Conservation (phyloP, 2,797 vertebrate species). For the Synaphobranchus kaupii region DNA sequence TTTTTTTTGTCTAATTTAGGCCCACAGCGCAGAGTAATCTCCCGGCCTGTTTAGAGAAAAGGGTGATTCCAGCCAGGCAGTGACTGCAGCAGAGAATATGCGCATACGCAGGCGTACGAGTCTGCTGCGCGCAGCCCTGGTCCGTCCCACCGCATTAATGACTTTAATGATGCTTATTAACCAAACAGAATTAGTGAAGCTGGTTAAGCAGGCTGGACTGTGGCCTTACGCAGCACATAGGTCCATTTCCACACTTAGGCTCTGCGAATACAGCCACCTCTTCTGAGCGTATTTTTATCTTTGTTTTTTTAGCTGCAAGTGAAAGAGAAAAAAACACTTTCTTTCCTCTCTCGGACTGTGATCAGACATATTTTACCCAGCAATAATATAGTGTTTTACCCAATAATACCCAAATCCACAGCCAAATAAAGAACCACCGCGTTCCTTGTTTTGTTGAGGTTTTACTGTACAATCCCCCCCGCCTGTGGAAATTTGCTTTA, state of each 20-base stretch:
- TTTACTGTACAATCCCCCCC: neutral
- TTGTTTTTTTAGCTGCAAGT: neutral
- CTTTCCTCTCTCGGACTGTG: neutral
- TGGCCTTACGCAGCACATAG: no score
- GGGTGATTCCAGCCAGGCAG: neutral
- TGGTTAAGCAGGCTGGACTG: constrained; percentile 3
- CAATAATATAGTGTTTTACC: neutral
- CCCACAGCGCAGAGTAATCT: neutral
- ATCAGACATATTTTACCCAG: neutral
- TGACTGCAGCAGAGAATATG: neutral
- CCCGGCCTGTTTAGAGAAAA: neutral
- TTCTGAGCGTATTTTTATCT: neutral
- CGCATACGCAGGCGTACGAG: constrained; percentile 5
- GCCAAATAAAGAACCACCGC: neutral
- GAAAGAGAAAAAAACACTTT: neutral
- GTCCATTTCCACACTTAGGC: neutral
- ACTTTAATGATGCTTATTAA: constrained; percentile 30
- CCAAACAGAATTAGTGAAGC: constrained; percentile 2
- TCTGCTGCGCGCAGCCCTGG: neutral
- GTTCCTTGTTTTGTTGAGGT: neutral
- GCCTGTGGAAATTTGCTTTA: neutral
- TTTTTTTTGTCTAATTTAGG: neutral
- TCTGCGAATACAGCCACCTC: no score
- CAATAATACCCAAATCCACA: neutral
- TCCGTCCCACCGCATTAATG: constrained; percentile 4